Evolutionary conservation across 2,888 invertebrate species (phyloP), one percentile per base, ranked within the genome.

Genomic region (Parelbella ahira): DNA sequence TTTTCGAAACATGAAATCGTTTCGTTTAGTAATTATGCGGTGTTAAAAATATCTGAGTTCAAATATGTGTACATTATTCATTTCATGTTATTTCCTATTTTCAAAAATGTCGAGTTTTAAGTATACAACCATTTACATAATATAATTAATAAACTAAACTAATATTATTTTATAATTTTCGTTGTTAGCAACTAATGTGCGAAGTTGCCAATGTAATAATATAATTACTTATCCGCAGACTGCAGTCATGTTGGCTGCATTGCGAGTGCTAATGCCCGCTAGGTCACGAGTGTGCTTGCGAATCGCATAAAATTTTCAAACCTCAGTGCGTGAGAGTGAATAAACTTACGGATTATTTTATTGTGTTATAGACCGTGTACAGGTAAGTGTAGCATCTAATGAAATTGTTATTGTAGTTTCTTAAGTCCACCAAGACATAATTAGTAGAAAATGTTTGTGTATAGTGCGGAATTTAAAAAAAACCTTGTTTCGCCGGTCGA

Each of bases 221-320:
- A 2, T 20, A 33, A 7, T 18, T 11, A n/a, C 5, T 25, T 12
- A 25, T 25, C 3, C 15, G n/a, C n/a, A n/a, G n/a, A n/a, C n/a
- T 4, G 11, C 24, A 19, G 38, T 18, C 24, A 30, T 29, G 71
- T 82, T 83, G 83, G 77, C 66, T 64, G 58, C 56, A 58, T 62
- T 67, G 79, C 49, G 49, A 69, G 78, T 79, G 80, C 59, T 78
- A 81, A 80, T 81, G 80, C 76, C 77, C 80, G 79, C 71, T 65
- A 54, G 68, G 79, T 84, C 82, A 82, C 83, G 82, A 82, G 80
- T 79, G 76, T 59, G 64, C 65, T 59, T 59, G 54, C 51, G 50
- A 58, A 52, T 60, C 56, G 53, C 54, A 57, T 56, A n/a, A n/a
- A n/a, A n/a, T n/a, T 67, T 66, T 63, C 41, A 60, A 63, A 62